These are phyloP conservation scores for Euproctis similis DNA, from an alignment of 2,888 invertebrate genomes.

Conservation along the genomic window DNA sequence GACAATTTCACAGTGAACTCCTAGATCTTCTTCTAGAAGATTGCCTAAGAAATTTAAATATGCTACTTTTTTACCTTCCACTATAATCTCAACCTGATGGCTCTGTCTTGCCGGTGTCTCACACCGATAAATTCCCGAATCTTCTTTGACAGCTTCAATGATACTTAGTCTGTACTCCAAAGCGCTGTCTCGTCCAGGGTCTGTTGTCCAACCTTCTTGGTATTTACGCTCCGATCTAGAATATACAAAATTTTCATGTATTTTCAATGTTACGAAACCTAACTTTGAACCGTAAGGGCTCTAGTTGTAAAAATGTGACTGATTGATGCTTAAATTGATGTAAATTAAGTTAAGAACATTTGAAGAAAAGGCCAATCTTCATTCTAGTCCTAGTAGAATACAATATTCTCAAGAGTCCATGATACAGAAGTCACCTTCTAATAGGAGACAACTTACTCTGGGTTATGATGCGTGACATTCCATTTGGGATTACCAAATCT, in stretches of 20 bases:
- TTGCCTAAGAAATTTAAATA: too few species aligned
- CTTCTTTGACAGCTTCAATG: constrained; percentile 86
- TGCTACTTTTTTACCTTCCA: constrained; percentile 82
- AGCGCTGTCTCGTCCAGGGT: constrained; percentile 85
- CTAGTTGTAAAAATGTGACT: too few species aligned
- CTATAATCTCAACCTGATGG: constrained; percentile 87
- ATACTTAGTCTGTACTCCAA: constrained; percentile 89
- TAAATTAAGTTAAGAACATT: too few species aligned
- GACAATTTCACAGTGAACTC: not conserved
- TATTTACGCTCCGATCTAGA: constrained; percentile 51
- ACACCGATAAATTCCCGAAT: constrained; percentile 89
- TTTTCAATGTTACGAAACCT: too few species aligned
- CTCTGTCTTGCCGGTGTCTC: constrained; percentile 88
- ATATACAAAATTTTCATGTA: too few species aligned
- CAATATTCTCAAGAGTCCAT: not conserved
- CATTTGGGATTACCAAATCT: constrained; percentile 90
- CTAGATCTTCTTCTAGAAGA: too few species aligned
- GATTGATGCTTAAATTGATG: too few species aligned
- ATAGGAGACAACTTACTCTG: constrained; percentile 59
- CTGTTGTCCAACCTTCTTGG: constrained; percentile 88
- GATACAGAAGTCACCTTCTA: not conserved
- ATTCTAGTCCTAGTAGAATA: not conserved
- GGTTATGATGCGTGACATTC: constrained; percentile 81
- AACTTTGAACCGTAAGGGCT: too few species aligned
- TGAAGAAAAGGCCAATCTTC: too few species aligned